Percentiles rank a stretch among this genome's conserved stretches.
phyloP scores from a whole-genome alignment of 2,113 vertebrate species.

The Cygnus atratus region DNA sequence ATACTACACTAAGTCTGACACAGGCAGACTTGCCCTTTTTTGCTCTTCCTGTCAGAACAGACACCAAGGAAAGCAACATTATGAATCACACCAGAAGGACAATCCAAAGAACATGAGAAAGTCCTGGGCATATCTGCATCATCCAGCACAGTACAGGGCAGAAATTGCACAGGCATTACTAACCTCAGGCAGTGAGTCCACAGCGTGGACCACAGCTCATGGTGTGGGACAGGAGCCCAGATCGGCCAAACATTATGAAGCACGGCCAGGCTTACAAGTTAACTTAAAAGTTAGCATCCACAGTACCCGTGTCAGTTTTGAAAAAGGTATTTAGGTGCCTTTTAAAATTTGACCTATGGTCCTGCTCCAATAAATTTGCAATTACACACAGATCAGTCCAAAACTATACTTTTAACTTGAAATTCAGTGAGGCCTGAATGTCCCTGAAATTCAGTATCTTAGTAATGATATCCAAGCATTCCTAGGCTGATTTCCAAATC shows the following conservation, averaged over 20 bases:
- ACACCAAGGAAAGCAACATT: accelerated
- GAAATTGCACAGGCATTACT: no score
- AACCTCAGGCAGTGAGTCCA: neutral
- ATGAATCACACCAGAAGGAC: neutral
- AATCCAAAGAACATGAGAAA: neutral
- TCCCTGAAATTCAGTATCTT: neutral
- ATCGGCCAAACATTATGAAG: neutral
- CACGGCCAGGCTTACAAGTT: neutral
- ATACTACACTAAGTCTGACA: accelerated
- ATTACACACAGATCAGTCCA: neutral
- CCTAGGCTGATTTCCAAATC: neutral
- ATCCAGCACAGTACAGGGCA: neutral
- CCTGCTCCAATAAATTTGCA: neutral
- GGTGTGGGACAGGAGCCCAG: neutral
- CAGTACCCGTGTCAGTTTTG: neutral
- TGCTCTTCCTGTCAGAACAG: neutral
- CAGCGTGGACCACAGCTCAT: neutral
- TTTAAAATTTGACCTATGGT: neutral
- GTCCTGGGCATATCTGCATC: neutral
- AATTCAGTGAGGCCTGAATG: neutral
- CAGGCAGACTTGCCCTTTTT: neutral
- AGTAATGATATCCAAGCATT: neutral
- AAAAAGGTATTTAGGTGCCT: neutral
- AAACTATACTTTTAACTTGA: neutral
- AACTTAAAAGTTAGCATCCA: neutral